Evolutionary conservation across 2,888 invertebrate genomes (phyloP).

Genomic region (Hedya salicella): DNA sequence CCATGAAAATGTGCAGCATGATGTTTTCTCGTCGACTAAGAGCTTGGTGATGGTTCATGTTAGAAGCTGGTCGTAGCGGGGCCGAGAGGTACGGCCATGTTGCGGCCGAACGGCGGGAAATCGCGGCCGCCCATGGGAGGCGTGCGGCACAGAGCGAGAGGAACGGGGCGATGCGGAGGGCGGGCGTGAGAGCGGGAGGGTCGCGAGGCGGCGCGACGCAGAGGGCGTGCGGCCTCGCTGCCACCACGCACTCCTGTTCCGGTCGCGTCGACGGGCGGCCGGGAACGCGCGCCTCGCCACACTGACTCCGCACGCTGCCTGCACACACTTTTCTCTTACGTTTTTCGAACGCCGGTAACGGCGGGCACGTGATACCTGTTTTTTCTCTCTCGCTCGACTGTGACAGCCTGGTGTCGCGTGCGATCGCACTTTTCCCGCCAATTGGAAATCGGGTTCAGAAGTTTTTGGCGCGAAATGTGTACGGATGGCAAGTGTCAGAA

Average conservation of each 20-base stretch:
- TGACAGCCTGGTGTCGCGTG: conserved; percentile 78
- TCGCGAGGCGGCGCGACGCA: conserved; percentile 85
- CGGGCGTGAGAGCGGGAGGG: conserved; percentile 67
- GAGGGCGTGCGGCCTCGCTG: conserved; percentile 82
- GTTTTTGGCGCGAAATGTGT: conserved; percentile 82
- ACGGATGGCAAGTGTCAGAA: conserved; percentile 61
- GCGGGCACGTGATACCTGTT: conserved; percentile 80
- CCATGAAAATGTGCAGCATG: conserved; percentile 24
- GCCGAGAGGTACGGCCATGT: conserved; percentile 78
- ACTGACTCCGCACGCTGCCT: conserved; percentile 74
- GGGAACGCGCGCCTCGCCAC: conserved; percentile 80
- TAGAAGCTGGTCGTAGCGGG: conserved; percentile 60
- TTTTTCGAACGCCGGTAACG: conserved; percentile 79
- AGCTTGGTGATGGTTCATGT: conserved; percentile 57
- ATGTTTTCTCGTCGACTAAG: conserved; percentile 38
- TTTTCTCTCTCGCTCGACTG: conserved; percentile 79
- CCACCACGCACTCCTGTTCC: conserved; percentile 83
- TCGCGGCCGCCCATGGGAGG: conserved; percentile 84
- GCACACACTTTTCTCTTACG: conserved; percentile 76
- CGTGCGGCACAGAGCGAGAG: conserved; percentile 73
- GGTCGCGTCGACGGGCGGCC: conserved; percentile 84
- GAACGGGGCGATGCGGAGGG: conserved; percentile 61
- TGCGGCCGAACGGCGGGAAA: conserved; percentile 80
- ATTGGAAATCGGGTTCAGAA: conserved; percentile 66
- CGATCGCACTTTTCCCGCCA: conserved; percentile 78